A percentile compares a stretch with the other conserved stretches of the same genome.
These are phyloP conservation scores for Silurus glanis DNA, from an alignment of 2,113 vertebrate species.

Conservation along the genomic window DNA sequence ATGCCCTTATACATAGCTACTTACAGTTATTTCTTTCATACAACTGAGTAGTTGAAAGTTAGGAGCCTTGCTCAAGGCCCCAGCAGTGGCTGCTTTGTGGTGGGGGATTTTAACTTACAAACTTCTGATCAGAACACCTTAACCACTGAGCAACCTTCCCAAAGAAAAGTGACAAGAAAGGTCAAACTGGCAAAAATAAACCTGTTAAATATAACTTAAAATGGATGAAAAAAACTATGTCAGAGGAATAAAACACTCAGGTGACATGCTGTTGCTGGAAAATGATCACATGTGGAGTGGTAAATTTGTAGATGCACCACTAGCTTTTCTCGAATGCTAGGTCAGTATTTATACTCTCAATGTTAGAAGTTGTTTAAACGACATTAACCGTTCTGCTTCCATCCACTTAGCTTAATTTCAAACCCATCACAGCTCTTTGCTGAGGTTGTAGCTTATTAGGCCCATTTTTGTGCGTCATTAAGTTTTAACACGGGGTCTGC, in stretches of 20 bases:
- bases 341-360: constrained; percentile 60
- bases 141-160: too few relatives aligned
- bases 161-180: too few relatives aligned
- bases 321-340: not conserved
- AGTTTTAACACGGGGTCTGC: constrained; percentile 87
- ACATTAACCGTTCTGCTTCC: constrained; percentile 78
- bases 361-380: constrained; percentile 81
- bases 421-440: constrained; percentile 79
- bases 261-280: not conserved
- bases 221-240: not conserved
- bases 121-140: too few relatives aligned
- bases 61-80: too few relatives aligned
- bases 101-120: too few relatives aligned
- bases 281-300: not conserved
- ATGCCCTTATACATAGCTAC: too few relatives aligned
- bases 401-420: constrained; percentile 89
- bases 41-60: too few relatives aligned
- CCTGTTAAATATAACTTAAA: not conserved
- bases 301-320: not conserved
- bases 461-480: constrained; percentile 94
- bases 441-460: constrained; percentile 89
- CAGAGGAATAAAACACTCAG: not conserved
- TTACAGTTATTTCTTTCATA: too few relatives aligned
- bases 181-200: not conserved
- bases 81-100: too few relatives aligned